phyloP scores from a whole-genome alignment of 2,113 vertebrate species.

The Pogonocichla stellata region DNA sequence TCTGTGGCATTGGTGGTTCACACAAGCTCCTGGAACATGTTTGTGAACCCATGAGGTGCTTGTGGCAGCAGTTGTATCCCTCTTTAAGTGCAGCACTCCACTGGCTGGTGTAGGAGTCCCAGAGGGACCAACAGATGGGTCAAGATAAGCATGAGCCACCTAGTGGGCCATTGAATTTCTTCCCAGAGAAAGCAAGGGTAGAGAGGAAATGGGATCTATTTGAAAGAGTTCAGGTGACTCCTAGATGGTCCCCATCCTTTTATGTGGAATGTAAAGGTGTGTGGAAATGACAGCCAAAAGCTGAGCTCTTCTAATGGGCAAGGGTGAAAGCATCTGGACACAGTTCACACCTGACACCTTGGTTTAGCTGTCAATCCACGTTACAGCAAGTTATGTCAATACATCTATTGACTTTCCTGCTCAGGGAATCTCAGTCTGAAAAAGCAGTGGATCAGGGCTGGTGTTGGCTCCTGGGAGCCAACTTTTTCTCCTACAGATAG shows the following conservation, averaged over 20 bases:
- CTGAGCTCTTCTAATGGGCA: background rate
- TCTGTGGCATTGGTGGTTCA: background rate
- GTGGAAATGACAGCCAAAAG: background rate
- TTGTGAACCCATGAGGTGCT: background rate
- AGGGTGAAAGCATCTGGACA: background rate
- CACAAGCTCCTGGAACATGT: background rate
- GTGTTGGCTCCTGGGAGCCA: background rate
- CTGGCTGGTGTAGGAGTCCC: background rate
- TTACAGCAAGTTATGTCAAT: background rate
- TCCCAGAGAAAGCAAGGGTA: background rate
- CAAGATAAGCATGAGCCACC: background rate
- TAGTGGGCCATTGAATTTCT: background rate
- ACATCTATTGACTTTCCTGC: background rate
- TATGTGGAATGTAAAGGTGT: background rate
- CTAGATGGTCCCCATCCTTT: background rate
- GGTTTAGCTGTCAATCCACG: background rate
- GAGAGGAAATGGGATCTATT: background rate
- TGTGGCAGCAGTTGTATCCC: background rate
- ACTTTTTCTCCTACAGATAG: background rate
- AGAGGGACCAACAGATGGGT: background rate
- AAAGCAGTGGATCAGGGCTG: background rate
- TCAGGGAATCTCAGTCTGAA: background rate
- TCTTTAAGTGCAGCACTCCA: background rate
- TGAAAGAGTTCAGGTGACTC: background rate
- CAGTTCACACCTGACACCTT: background rate